phyloP scores from a whole-genome alignment of 2,888 invertebrate genomes.

The Periphyllus acericola region DNA sequence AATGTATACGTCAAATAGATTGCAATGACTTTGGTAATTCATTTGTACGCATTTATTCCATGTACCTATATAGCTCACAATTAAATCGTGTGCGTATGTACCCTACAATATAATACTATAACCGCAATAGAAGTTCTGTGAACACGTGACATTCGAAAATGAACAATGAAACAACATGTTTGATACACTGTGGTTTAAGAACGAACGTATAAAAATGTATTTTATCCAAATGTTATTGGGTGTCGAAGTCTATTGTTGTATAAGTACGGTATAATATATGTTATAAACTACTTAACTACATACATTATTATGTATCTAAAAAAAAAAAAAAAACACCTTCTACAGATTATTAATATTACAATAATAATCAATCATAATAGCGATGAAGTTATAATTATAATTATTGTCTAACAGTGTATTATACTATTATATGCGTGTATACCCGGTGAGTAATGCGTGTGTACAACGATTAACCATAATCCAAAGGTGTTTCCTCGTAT shows the following conservation, averaged over 20 bases:
- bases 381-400: neutral
- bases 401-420: neutral
- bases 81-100: neutral
- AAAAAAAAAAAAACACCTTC: neutral
- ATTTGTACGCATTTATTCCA: neutral
- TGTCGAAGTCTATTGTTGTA: slow-evolving; percentile 1
- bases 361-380: neutral
- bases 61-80: neutral
- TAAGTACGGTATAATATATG: no score
- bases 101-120: neutral
- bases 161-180: slow-evolving; percentile 13
- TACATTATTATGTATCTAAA: no score
- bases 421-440: neutral
- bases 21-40: slow-evolving; percentile 12
- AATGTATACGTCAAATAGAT: slow-evolving; percentile 19
- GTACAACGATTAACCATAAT: neutral
- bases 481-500: neutral
- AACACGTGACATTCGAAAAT: slow-evolving; percentile 26
- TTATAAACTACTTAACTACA: neutral
- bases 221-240: slow-evolving; percentile 1
- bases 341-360: neutral
- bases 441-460: neutral
- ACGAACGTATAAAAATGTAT: neutral
- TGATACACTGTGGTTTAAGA: neutral
- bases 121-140: slow-evolving; percentile 12